Conservation (phyloP, 2,888 invertebrate genomes). For the Phaonia tiefii region DNA sequence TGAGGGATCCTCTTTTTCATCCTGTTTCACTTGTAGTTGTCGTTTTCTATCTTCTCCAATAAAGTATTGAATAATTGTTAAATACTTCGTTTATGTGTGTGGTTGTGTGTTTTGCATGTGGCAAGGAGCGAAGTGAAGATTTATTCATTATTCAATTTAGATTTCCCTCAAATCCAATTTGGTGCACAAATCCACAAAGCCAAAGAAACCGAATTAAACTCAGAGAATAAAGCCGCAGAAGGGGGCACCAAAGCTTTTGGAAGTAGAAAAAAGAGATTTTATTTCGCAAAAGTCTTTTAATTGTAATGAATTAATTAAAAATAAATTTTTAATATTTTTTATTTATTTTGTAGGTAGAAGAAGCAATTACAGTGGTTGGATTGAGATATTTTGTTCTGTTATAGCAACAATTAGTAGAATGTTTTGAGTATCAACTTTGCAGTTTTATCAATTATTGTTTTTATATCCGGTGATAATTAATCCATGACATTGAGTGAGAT, state of each 20-base stretch:
- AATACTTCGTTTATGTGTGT: neutral
- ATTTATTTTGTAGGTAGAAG: slow-evolving; percentile 37
- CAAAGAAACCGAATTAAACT: slow-evolving; percentile 55
- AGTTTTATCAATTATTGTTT: no score
- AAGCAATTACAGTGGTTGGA: no score
- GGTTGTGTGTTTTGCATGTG: neutral
- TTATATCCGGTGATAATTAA: no score
- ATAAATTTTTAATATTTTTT: no score
- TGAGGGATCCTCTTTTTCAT: neutral
- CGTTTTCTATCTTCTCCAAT: slow-evolving; percentile 35
- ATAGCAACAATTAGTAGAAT: neutral
- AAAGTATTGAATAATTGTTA: slow-evolving; percentile 46
- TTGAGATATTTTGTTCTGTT: no score
- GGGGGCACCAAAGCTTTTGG: neutral
- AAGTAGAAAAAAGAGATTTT: slow-evolving; percentile 21
- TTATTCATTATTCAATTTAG: slow-evolving; percentile 50
- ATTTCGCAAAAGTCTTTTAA: slow-evolving; percentile 60
- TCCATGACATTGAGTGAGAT: no score
- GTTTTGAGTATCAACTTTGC: neutral
- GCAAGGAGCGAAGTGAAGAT: slow-evolving; percentile 37
- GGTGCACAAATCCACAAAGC: slow-evolving; percentile 64
- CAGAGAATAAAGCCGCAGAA: neutral
- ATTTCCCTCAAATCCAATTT: slow-evolving; percentile 53
- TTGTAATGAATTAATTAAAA: slow-evolving; percentile 66
- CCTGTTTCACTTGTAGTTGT: slow-evolving; percentile 5